A percentile compares a stretch with the other conserved stretches of the same genome.
Evolutionary conservation across 1,140 invertebrate genomes (phyloP).

Genomic region (Dolichoris vasculosae): DNA sequence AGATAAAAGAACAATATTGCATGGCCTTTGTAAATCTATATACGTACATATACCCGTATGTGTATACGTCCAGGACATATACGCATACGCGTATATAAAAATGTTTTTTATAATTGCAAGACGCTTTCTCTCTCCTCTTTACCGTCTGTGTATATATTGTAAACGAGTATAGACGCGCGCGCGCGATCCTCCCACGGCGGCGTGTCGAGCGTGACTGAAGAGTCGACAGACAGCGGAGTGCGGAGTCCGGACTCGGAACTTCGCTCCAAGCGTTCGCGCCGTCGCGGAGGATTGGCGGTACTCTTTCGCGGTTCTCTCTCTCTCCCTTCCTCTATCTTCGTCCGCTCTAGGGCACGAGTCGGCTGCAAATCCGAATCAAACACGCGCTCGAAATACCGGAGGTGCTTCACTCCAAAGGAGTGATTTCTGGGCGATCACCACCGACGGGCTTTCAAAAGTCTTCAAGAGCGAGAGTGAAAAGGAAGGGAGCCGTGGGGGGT

Average conservation of each 20-base stretch:
- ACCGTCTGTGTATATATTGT: neutral
- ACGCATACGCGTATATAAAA: neutral
- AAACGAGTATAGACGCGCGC: neutral
- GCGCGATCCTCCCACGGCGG: constrained; percentile 61
- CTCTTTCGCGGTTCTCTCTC: too few species aligned
- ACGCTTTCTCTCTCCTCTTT: neutral
- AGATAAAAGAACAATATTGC: neutral
- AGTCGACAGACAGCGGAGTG: constrained; percentile 1
- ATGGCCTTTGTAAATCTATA: neutral
- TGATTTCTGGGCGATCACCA: neutral
- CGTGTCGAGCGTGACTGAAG: constrained; percentile 68
- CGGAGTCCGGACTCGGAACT: neutral
- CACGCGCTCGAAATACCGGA: constrained; percentile 14
- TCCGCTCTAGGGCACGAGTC: neutral
- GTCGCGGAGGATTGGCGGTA: neutral
- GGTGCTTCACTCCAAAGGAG: neutral
- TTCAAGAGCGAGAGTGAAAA: too few species aligned
- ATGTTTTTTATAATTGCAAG: neutral
- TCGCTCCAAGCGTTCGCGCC: neutral
- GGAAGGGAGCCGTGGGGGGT: neutral
- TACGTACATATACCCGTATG: too few species aligned
- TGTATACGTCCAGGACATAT: too few species aligned
- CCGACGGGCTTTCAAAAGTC: too few species aligned
- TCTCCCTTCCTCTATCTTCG: neutral
- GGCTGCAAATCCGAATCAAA: neutral